phyloP scores from a whole-genome alignment of 1,140 invertebrate genomes.

The Diuraphis noxia region DNA sequence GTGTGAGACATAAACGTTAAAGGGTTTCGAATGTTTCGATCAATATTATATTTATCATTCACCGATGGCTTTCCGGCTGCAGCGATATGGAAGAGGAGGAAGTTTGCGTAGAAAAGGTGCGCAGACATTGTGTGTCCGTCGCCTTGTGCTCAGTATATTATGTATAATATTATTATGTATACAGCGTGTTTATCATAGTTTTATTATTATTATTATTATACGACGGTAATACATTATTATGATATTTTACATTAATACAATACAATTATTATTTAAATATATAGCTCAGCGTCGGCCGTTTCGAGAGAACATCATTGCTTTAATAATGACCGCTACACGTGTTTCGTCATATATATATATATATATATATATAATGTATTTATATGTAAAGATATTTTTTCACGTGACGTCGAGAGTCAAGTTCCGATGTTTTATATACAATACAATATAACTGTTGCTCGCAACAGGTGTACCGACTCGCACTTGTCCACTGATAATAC shows the following conservation, averaged over 20 bases:
- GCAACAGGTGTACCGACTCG: background rate
- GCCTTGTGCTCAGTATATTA: background rate
- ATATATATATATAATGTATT: no score
- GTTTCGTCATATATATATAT: no score
- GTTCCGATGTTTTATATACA: background rate
- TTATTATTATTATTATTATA: background rate
- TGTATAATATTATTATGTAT: background rate
- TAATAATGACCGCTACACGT: no score
- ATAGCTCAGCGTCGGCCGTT: no score
- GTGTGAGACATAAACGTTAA: background rate
- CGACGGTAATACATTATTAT: no score
- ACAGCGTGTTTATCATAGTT: background rate
- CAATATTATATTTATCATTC: conserved; percentile 33
- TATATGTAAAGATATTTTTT: background rate
- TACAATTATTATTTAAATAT: no score
- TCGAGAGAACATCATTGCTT: no score
- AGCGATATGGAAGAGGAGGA: background rate
- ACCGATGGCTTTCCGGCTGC: no score
- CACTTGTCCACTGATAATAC: background rate
- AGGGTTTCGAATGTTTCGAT: conserved; percentile 24
- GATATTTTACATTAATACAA: no score
- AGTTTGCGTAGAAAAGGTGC: background rate
- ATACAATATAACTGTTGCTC: background rate
- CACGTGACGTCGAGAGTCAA: background rate
- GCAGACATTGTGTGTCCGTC: background rate